Base-by-base conservation (phyloP, 2,797 vertebrate genomes). In the Ptychobarbus kaznakovi region DNA sequence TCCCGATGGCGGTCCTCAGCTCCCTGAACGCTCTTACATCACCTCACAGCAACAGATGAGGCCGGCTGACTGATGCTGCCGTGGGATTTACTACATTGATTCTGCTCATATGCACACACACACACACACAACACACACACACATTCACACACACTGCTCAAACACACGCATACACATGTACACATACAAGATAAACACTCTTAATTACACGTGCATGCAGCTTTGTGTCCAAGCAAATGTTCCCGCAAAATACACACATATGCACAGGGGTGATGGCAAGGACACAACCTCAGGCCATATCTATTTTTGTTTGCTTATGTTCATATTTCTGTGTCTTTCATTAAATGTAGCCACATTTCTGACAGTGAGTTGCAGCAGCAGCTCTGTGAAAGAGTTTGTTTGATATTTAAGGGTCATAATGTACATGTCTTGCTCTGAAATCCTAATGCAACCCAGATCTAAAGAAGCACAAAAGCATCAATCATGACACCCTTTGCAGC, bases 31-130 rank as follows among this genome's bases (percentile, higher is more conserved):
- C 53, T 56, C 75, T 87, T 88, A 90, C 74, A 87, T 90, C 84
- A 88, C 75, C 61, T 61, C 83, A 84, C 44, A 81, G 83, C 74
- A 86, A 77, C 81, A 76, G 81, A 88, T 88, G 89, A 87, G 77
- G 44, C 75, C 53, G 44, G 80, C 79, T 83, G 80, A 76, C 42
- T 83, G 58, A 65, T 13, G n/a, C 38, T 56, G 46, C 68, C 65
- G 74, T 86, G 86, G 65, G 83, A 88, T 87, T 79, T 78, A 81
- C 58, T 73, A 83, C 77, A 88, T 86, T 83, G 81, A 90, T 87
- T 86, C 76, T 75, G 68, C 82, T 69, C 20, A 46, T 13, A 82
- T 78, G 79, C 44, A 42, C 68, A 65, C 66, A 66, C 84, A 75
- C 49, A 20, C 77, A 74, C 38, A 40, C 46, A 66, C 68, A 82